These are phyloP conservation scores for Prunella himalayana DNA, from an alignment of 2,113 vertebrate genomes.

Conservation along the genomic window DNA sequence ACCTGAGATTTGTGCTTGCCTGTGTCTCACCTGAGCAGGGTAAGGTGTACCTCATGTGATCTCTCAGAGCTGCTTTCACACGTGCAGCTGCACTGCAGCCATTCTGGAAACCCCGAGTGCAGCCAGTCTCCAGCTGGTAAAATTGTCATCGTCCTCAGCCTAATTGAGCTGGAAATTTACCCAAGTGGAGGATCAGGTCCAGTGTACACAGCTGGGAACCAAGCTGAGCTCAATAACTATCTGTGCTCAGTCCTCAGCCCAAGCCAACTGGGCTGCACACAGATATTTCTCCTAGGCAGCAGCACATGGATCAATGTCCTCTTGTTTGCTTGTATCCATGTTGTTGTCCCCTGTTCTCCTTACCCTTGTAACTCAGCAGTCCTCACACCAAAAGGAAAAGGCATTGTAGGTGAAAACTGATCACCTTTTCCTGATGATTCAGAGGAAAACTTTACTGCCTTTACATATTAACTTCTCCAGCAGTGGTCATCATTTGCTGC, in stretches of 20 bases:
- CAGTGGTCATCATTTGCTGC: not conserved
- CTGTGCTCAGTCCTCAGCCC: not conserved
- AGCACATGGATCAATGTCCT: not conserved
- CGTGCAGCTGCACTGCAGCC: not conserved
- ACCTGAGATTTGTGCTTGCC: not conserved
- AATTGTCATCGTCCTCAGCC: constrained; percentile 14
- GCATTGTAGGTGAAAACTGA: not conserved
- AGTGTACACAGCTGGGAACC: constrained; percentile 53
- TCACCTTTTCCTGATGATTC: not conserved
- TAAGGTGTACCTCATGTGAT: not conserved
- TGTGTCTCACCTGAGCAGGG: not conserved
- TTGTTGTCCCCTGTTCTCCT: not conserved
- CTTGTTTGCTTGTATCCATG: not conserved
- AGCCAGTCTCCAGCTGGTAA: constrained; percentile 17
- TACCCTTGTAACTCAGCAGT: not conserved
- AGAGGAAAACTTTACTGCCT: not conserved
- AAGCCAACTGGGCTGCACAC: not conserved
- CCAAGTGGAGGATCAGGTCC: not conserved
- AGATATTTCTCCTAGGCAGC: not conserved
- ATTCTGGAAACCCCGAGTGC: not conserved
- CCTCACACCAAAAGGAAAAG: not conserved
- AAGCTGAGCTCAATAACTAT: constrained; percentile 13
- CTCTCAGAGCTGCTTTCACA: not conserved
- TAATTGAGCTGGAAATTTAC: not conserved
- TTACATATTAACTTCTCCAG: not conserved